A percentile compares a stretch with the other conserved stretches of the same genome.
phyloP scores from a whole-genome alignment of 2,113 vertebrate genomes.

The Mesoclemmys tuberculata region DNA sequence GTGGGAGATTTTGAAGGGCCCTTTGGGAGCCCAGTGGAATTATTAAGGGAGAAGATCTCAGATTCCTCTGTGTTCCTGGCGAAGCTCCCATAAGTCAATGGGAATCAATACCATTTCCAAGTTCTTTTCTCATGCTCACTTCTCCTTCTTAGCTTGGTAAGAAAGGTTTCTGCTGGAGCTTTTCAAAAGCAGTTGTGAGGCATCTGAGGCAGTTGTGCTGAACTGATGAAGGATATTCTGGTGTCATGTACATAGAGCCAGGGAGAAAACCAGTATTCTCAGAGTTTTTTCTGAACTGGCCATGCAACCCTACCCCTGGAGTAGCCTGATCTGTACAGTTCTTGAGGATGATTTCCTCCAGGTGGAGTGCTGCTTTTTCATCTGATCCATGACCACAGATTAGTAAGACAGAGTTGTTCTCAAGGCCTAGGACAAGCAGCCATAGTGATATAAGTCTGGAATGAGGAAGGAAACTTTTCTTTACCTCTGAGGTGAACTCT shows the following conservation, averaged over 20 bases:
- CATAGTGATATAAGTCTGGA: not conserved
- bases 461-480: not conserved
- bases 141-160: conserved; percentile 2
- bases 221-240: not conserved
- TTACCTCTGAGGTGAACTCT: not conserved
- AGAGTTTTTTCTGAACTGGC: not conserved
- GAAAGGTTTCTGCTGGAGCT: not conserved
- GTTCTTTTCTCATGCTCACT: conserved; percentile 5
- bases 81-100: not conserved
- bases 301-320: conserved; percentile 4
- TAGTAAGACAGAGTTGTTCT: not conserved
- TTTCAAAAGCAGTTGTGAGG: conserved; percentile 8
- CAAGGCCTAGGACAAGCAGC: not conserved
- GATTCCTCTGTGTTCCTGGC: conserved; percentile 40
- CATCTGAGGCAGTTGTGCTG: conserved; percentile 37
- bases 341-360: not conserved
- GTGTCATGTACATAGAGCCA: not conserved
- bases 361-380: not conserved
- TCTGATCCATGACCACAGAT: not conserved
- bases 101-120: not conserved
- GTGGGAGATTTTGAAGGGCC: conserved; percentile 39
- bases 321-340: fast-evolving
- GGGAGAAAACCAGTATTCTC: not conserved
- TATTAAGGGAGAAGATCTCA: conserved; percentile 34
- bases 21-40: conserved; percentile 33